phyloP scores from a whole-genome alignment of 1,140 invertebrate species.

The Cydia fagiglandana region DNA sequence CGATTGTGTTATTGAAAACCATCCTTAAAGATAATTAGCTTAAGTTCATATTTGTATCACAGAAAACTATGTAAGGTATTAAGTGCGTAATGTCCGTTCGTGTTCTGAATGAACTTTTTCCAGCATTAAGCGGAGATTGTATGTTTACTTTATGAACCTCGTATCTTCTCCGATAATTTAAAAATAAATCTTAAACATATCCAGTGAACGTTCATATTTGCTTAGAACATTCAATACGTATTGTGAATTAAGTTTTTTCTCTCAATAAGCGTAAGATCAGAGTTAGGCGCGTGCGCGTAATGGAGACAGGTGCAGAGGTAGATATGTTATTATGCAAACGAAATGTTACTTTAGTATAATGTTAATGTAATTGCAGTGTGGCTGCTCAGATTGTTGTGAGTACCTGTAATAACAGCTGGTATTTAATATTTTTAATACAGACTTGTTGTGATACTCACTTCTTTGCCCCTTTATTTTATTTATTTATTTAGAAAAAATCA shows the following conservation, averaged over 20 bases:
- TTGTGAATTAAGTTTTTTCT: conserved; percentile 8
- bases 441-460: too few species aligned
- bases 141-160: neutral
- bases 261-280: neutral
- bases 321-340: conserved; percentile 29
- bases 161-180: neutral
- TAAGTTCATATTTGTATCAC: neutral
- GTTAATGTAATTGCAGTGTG: neutral
- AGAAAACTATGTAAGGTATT: neutral
- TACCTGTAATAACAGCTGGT: neutral
- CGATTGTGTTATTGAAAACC: neutral
- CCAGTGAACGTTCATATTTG: neutral
- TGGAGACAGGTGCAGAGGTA: conserved; percentile 29
- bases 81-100: neutral
- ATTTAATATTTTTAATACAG: too few species aligned
- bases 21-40: neutral
- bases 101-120: conserved; percentile 12
- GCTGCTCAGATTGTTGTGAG: neutral
- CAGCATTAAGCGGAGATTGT: neutral
- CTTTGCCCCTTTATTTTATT: too few species aligned
- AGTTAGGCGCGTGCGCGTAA: conserved; percentile 32
- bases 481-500: too few species aligned
- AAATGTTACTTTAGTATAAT: conserved; percentile 14
- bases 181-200: neutral
- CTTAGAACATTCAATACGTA: neutral